Percentiles rank a stretch among this genome's conserved stretches.
Evolutionary conservation across 2,888 invertebrate species (phyloP).

Genomic region (Cheilosia vernalis): DNA sequence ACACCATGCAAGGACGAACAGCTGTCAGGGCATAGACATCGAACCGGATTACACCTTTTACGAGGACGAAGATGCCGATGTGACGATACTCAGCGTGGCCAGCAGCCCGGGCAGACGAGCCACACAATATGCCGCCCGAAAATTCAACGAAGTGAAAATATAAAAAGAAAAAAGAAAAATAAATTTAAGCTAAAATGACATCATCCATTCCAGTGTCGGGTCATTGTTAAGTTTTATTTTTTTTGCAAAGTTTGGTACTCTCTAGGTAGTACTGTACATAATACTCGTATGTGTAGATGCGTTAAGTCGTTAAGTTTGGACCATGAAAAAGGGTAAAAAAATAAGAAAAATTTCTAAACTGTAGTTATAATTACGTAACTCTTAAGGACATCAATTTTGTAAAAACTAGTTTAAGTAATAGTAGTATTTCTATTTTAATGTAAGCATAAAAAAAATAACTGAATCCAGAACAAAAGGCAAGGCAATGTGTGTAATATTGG

Average conservation of each 20-base stretch:
- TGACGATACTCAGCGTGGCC: conserved; percentile 53
- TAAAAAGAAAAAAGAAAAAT: conserved; percentile 52
- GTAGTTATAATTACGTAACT: conserved; percentile 36
- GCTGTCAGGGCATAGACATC: conserved; percentile 56
- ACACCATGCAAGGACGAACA: conserved; percentile 38
- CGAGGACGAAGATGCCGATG: conserved; percentile 52
- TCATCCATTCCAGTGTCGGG: conserved; percentile 22
- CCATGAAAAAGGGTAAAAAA: conserved; percentile 59
- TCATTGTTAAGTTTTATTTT: conserved; percentile 55
- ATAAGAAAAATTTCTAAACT: conserved; percentile 34
- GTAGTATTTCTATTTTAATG: conserved; percentile 41
- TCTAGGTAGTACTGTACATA: conserved; percentile 15
- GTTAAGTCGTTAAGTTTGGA: conserved; percentile 67
- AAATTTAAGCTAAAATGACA: conserved; percentile 18
- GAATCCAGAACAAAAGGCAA: conserved; percentile 42
- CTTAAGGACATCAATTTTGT: conserved; percentile 37
- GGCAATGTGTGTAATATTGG: conserved; percentile 62
- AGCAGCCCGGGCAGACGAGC: conserved; percentile 80
- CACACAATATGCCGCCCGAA: conserved; percentile 87
- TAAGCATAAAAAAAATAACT: conserved; percentile 14
- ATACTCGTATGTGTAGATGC: conserved; percentile 34
- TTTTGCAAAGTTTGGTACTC: conserved; percentile 28
- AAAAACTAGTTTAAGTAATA: conserved; percentile 18
- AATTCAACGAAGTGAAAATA: conserved; percentile 86
- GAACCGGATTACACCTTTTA: conserved; percentile 62